Evolutionary conservation across 1,140 invertebrate genomes (phyloP).

Genomic region (Ceratosolen fusciceps): DNA sequence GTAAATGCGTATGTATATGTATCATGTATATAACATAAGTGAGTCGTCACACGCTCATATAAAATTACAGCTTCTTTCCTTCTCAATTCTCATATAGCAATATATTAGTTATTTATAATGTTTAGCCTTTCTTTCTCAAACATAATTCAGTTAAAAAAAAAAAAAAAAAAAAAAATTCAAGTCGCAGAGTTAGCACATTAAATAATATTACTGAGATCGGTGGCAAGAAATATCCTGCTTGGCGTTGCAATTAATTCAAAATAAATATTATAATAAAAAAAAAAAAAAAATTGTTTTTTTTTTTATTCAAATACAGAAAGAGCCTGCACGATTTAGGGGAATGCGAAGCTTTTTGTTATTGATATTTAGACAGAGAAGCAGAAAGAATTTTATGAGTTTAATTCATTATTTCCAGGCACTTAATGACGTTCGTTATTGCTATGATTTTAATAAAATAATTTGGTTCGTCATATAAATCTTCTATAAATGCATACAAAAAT

Average conservation of each 20-base stretch:
- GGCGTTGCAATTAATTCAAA: constrained; percentile 53
- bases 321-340: neutral
- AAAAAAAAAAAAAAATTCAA: constrained; percentile 50
- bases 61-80: constrained; percentile 21
- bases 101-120: constrained; percentile 39
- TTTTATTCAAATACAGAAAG: no score
- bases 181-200: constrained; percentile 58
- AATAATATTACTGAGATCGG: constrained; percentile 65
- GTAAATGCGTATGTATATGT: no score
- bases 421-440: constrained; percentile 19
- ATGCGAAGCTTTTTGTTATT: neutral
- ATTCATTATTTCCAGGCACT: constrained; percentile 42
- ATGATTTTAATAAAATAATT: neutral
- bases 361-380: constrained; percentile 25
- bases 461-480: neutral
- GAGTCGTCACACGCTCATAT: constrained; percentile 55
- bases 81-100: constrained; percentile 24
- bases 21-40: no score
- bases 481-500: constrained; percentile 46
- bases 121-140: constrained; percentile 48
- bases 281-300: neutral
- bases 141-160: constrained; percentile 50
- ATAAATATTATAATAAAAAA: constrained; percentile 36
- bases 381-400: neutral
- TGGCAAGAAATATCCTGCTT: constrained; percentile 63